Percentiles rank a stretch among this genome's conserved stretches.
These are phyloP conservation scores for Lampris megalopsis DNA, from an alignment of 2,113 vertebrate genomes.

Conservation along the genomic window DNA sequence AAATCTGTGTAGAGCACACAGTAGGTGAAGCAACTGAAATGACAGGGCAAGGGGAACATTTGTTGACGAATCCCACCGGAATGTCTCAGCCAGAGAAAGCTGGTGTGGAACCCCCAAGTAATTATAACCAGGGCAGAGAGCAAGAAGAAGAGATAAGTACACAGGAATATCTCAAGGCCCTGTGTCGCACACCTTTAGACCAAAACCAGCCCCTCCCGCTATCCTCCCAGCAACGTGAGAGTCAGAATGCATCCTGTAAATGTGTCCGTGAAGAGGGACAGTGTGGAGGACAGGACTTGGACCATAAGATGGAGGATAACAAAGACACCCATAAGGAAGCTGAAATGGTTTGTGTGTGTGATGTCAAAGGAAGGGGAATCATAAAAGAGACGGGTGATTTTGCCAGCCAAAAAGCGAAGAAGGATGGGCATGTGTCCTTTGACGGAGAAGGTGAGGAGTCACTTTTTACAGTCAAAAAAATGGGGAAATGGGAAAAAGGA, in stretches of 20 bases:
- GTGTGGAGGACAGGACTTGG: neutral
- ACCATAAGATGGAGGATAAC: slow-evolving; percentile 25
- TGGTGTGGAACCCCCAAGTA: neutral
- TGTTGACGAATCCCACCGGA: neutral
- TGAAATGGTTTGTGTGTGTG: neutral
- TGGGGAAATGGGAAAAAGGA: slow-evolving; percentile 4
- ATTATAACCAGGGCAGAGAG: neutral
- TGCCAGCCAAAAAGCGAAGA: slow-evolving; percentile 67
- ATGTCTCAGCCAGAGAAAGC: neutral
- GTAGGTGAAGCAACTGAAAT: neutral
- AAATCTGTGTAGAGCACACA: neutral
- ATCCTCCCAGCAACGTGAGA: neutral
- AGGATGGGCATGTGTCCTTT: slow-evolving; percentile 74
- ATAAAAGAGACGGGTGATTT: slow-evolving; percentile 4
- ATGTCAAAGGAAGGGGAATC: slow-evolving; percentile 19
- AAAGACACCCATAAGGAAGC: slow-evolving; percentile 7
- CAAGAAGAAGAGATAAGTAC: slow-evolving; percentile 14
- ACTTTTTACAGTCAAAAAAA: slow-evolving; percentile 41
- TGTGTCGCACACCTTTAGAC: slow-evolving; percentile 2
- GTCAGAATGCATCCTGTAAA: neutral
- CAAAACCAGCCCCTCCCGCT: neutral
- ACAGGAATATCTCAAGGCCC: neutral
- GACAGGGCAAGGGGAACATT: slow-evolving; percentile 2
- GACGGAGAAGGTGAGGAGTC: slow-evolving; percentile 59
- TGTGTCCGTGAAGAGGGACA: slow-evolving; percentile 6